Conservation (phyloP, 2,113 vertebrate species). For the Cephalopterus ornatus region DNA sequence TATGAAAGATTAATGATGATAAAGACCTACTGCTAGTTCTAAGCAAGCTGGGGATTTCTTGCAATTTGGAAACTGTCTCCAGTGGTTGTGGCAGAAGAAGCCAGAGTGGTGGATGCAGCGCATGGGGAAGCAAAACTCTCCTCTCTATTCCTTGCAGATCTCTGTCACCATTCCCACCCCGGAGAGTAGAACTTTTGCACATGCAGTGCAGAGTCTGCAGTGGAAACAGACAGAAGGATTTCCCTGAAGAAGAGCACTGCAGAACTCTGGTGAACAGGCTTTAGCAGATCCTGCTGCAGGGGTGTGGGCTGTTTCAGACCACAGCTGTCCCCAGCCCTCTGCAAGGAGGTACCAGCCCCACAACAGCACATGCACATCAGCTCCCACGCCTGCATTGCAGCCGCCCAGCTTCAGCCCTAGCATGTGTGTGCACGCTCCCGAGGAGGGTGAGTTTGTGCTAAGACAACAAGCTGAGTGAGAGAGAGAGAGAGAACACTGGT, state of each 20-base stretch:
- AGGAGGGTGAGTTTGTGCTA: neutral
- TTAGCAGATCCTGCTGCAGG: neutral
- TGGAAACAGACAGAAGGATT: neutral
- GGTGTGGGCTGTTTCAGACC: neutral
- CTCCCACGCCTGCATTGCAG: neutral
- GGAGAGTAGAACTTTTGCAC: neutral
- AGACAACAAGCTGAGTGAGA: neutral
- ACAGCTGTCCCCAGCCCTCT: neutral
- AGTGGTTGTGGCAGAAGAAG: neutral
- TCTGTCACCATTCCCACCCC: neutral
- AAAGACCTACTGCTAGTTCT: constrained; percentile 1
- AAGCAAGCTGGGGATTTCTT: neutral
- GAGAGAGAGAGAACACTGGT: neutral
- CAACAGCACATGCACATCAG: neutral
- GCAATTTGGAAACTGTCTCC: neutral
- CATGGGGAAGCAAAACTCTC: neutral
- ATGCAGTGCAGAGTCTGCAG: neutral
- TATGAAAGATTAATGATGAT: constrained; percentile 1
- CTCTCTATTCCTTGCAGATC: neutral
- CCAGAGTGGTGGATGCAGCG: neutral
- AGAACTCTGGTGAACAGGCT: neutral
- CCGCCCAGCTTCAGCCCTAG: neutral
- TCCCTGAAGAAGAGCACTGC: neutral
- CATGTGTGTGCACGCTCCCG: neutral
- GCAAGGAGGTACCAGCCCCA: neutral